A percentile compares a stretch with the other conserved stretches of the same genome.
phyloP scores from a whole-genome alignment of 2,113 vertebrate genomes.

The Panthera tigris region DNA sequence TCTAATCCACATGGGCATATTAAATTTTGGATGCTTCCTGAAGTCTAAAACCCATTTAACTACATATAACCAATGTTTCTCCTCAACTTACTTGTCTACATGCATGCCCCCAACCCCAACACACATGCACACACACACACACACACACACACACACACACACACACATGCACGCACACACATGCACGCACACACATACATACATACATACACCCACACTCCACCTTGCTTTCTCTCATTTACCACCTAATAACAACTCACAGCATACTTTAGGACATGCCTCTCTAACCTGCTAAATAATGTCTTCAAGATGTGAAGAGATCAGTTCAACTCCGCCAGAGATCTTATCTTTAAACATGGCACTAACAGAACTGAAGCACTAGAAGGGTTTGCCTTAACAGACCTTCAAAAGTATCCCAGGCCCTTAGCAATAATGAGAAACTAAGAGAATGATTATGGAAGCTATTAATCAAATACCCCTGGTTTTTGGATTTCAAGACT shows the following conservation, averaged over 20 bases:
- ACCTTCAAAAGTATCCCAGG: background rate
- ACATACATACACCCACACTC: background rate
- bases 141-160: background rate
- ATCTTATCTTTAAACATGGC: background rate
- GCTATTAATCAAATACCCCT: background rate
- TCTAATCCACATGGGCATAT: background rate
- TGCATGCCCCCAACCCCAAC: background rate
- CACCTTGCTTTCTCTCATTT: background rate
- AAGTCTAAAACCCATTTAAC: slow-evolving; percentile 7
- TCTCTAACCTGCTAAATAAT: background rate
- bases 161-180: background rate
- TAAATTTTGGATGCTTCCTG: background rate
- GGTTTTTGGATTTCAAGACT: background rate
- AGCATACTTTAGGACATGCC: background rate
- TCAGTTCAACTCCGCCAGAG: background rate
- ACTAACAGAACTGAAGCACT: background rate
- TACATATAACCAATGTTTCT: background rate
- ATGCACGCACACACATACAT: background rate
- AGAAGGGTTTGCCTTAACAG: background rate
- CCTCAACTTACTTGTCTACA: background rate
- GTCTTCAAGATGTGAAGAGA: background rate
- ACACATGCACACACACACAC: background rate
- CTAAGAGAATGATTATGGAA: background rate
- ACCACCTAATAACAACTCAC: background rate
- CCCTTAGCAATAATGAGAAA: background rate